Base-by-base conservation (phyloP, 2,888 invertebrate genomes). In the Tenthredo mesomela region DNA sequence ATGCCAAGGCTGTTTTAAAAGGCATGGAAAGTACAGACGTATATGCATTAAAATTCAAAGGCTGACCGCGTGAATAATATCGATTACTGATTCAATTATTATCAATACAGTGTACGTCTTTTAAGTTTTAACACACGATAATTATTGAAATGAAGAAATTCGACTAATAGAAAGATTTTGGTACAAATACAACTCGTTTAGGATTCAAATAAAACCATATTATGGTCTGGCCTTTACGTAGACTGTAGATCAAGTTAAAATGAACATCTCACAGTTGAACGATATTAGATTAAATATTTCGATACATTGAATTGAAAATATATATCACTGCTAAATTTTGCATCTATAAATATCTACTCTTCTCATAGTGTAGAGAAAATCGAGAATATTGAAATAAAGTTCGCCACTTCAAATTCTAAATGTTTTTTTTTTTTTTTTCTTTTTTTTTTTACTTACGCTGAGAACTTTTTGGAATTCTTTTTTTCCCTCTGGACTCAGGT, bases 381-480 rank as follows among this genome's bases (percentile, higher is more conserved):
- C 18, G 15, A 33, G 33, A 29, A 1, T 67, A 12, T 61, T 61
- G 29, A 4, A 67, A 18, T 67, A 18, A 61, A 61, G 61, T 61
- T 7, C 21, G 21, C 21, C 12, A 25, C 61, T 25, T 4, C 25
- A 61, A 25, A 25, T 21, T 61, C 12, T 25, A 25, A 7, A 61
- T 61, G 7, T 10, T 25, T 25, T n/a, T 54, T 37, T 25, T 54
- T 50, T 33, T 3, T 33, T 33, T 33, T n/a, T 54, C 0, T 54
- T 54, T 33, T 4, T 33, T 33, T 33, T n/a, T n/a, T 0, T 5
- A 87, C 91, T 92, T 93, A 97, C 97, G 94, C 95, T 95, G 82
- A 97, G 95, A 87, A 97, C 95, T 87, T 95, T 94, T 54, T 94
- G 94, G 90, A 98, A 97, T 91, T 97, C 97, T 84, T 94, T 93